Conservation (phyloP, 1,140 invertebrate genomes). For the Vanessa tameamea region DNA sequence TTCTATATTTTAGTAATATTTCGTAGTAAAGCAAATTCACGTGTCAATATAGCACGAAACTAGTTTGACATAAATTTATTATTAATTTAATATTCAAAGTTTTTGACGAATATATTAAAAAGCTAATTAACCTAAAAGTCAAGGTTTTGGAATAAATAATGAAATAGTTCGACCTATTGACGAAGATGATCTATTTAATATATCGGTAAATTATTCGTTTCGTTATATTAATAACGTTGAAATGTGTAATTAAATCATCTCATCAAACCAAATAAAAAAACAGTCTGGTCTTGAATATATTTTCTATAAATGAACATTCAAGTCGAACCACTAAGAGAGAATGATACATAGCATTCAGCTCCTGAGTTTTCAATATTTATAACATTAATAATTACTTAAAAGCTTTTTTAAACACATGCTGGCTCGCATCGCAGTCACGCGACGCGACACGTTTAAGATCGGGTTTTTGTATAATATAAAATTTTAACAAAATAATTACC, state of each 20-base stretch:
- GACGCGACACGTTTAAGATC: no score
- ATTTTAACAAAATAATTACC: no score
- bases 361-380: no score
- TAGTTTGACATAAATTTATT: neutral
- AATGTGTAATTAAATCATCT: neutral
- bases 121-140: slow-evolving; percentile 21
- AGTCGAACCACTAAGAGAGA: no score
- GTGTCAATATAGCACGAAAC: neutral
- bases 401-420: no score
- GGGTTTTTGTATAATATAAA: no score
- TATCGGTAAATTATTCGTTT: slow-evolving; percentile 1
- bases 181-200: slow-evolving; percentile 9
- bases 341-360: no score
- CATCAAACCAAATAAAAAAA: neutral
- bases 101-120: neutral
- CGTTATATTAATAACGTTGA: neutral
- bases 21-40: no score
- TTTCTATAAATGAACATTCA: no score
- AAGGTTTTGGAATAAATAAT: slow-evolving; percentile 12
- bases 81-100: neutral
- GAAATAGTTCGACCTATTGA: slow-evolving; percentile 9
- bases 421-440: no score
- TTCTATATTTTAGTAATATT: no score
- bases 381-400: no score
- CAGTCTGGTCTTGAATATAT: neutral